Base-by-base conservation (phyloP, 2,797 vertebrate genomes). In the Neosilurus hyrtlii region DNA sequence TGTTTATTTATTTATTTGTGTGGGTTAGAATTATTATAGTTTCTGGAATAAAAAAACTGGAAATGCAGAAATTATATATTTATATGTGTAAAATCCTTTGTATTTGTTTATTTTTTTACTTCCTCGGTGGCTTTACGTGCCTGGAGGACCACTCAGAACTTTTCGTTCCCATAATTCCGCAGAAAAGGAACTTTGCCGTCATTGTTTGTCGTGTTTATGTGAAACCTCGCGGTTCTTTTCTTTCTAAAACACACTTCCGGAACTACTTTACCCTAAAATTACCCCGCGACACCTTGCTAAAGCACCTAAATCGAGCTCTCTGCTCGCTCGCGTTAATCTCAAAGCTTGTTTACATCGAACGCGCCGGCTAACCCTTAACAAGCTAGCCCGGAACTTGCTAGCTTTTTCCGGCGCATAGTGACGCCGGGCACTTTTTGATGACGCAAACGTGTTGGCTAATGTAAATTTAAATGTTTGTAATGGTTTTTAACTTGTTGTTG, bases 81-180 rank as follows among this genome's bases (percentile, higher is more conserved):
- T 2, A 6, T 43, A 3, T 43, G 6, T 43, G 37, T 43, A 43
- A 43, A 43, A 43, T n/a, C n/a, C n/a, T n/a, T n/a, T n/a, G n/a
- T n/a, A n/a, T 65, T 16, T 67, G 15, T 49, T n/a, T 26, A 3
- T 18, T 52, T 9, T 57, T 74, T 74, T 20, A 35, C 56, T 59
- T 59, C 56, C 73, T 65, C 37, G 0, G 57, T 0, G 37, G 35
- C 0, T 62, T 5, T 62, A 62, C 57, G 57, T 63, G 76, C 76
- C 61, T 65, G 61, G 76, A 78, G 76, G 61, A 78, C 76, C 61
- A 52, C 15, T 37, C 8, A 37, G 61, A 78, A 78, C 59, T 51
- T 78, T 63, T 78, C 59, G 2, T 51, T 78, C 75, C 75, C 59
- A 78, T 9, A 78, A 63, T 78, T 78, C 75, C 75, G 24, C n/a